Conservation (phyloP, 2,113 vertebrate genomes). For the Psophia crepitans region DNA sequence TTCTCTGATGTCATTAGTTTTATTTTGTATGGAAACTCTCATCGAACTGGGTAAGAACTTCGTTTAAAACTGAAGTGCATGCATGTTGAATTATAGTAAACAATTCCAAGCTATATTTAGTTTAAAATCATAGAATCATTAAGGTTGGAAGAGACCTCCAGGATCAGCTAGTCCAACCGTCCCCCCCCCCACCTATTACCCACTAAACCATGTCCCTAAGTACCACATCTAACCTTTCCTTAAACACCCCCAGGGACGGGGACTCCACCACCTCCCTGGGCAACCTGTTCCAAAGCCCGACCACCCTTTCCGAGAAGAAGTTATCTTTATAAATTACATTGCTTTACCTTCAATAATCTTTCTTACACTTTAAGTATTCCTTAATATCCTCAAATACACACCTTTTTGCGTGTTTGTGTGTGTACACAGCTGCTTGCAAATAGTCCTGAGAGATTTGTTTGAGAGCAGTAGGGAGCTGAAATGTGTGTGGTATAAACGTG, state of each 20-base stretch:
- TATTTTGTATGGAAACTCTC: conserved; percentile 93
- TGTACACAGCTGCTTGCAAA: background rate
- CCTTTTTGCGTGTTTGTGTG: background rate
- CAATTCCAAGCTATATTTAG: background rate
- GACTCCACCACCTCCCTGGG: too few relatives aligned
- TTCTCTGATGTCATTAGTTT: conserved; percentile 99
- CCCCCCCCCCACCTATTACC: too few relatives aligned
- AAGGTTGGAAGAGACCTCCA: too few relatives aligned
- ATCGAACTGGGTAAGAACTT: conserved; percentile 87
- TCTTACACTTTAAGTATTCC: background rate
- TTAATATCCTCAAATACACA: background rate
- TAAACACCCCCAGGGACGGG: too few relatives aligned
- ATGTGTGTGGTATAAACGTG: conserved; percentile 36
- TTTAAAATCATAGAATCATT: too few relatives aligned
- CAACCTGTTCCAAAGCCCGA: too few relatives aligned
- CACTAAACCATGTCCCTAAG: too few relatives aligned
- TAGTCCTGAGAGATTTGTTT: background rate
- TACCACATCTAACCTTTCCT: too few relatives aligned
- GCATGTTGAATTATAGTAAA: background rate
- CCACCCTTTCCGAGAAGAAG: too few relatives aligned
- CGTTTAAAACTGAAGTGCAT: background rate
- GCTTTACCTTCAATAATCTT: background rate
- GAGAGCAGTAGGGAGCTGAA: background rate
- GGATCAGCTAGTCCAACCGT: too few relatives aligned
- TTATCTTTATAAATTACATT: background rate